Percentiles rank a stretch among this genome's conserved stretches.
phyloP scores from a whole-genome alignment of 2,888 invertebrate species.

The Bombylius major region DNA sequence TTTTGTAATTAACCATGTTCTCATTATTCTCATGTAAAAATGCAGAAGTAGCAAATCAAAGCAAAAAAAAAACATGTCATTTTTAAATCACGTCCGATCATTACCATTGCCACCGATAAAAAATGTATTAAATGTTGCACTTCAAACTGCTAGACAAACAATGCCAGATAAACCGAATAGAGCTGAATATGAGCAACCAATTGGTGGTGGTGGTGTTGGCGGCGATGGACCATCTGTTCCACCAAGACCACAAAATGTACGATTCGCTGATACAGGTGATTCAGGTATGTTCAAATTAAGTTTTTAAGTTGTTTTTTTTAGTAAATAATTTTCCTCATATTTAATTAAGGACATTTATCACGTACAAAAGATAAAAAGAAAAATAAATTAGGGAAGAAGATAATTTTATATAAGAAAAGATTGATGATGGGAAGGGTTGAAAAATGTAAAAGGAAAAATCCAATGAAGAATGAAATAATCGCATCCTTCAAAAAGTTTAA shows the following conservation, averaged over 20 bases:
- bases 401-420: too few species aligned
- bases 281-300: background rate
- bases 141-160: conserved; percentile 67
- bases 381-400: too few species aligned
- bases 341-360: too few species aligned
- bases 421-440: too few species aligned
- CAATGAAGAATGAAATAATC: too few species aligned
- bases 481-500: too few species aligned
- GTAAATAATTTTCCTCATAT: background rate
- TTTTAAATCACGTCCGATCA: conserved; percentile 42
- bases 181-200: conserved; percentile 36
- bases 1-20: too few species aligned
- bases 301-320: background rate
- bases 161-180: conserved; percentile 54
- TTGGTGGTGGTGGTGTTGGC: conserved; percentile 18
- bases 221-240: conserved; percentile 22
- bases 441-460: too few species aligned
- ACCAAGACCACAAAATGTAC: conserved; percentile 38
- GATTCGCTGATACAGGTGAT: conserved; percentile 37
- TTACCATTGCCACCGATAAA: conserved; percentile 63
- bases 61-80: conserved; percentile 39
- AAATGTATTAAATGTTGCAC: conserved; percentile 67
- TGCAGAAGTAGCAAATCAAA: background rate
- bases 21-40: too few species aligned
- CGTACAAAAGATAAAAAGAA: too few species aligned